Evolutionary conservation across 1,140 invertebrate genomes (phyloP), one percentile per base, ranked within the genome.

Genomic region (Phthorimaea operculella): DNA sequence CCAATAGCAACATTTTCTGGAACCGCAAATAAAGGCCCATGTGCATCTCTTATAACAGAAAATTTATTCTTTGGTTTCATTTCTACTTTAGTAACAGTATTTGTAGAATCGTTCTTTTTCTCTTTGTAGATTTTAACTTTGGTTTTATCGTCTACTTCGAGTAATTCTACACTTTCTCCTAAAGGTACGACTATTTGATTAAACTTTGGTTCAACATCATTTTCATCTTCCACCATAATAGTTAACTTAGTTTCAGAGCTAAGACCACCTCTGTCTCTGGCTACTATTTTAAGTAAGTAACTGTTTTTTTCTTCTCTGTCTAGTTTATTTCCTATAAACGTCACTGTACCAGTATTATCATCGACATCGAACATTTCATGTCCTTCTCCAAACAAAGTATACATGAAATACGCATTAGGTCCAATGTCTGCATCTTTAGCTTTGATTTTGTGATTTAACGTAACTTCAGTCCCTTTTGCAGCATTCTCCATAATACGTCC

Each of bases 401-500:
- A 91, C 0, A 84, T 86, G 58, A 96, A 92, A 57, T 93, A 86
- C 4, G 93, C 90, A 84, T 96, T 97, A 17, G 83, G 68, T 0
- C 91, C 93, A n/a, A 88, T 83, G 79, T 98, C 96, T 4, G 89
- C 88, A 76, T 98, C 96, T 18, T 83, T 88, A 0, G 91, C 92
- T 39, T 86, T 86, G 10, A 95, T 89, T 33, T 87, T 88, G 62
- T 89, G 87, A 39, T 89, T 89, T 84, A 92, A 88, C 45, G 87
- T 87, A 6, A 96, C 90, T 84, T 91, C 90, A 8, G 91, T 95
- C 56, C 90, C 91, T 34, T 85, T 87, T 45, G 84, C 85, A 54
- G 89, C 92, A 69, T 97, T 95, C 84, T 97, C 96, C 18, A 83
- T 83, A 7, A 98, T 91, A 47, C 88, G 87, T 3, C 95, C 93